Base-by-base conservation (phyloP, 2,113 vertebrate genomes). In the Saiga tatarica region DNA sequence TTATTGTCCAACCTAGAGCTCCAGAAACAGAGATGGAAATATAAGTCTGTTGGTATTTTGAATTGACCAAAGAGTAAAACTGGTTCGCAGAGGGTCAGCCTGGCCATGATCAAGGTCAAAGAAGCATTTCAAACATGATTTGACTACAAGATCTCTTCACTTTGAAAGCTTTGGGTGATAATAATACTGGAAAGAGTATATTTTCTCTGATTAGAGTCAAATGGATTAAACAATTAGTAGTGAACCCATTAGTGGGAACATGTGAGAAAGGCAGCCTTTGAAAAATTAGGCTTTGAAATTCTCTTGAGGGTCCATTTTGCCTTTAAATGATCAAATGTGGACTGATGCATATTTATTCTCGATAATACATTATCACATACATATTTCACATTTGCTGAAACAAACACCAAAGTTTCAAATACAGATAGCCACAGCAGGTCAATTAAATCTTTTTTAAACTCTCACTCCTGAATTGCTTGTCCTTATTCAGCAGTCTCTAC, bases 251-350 rank as follows among this genome's bases (percentile, higher is more conserved):
- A 89, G 50, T 53, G 21, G 25, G 33, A 93, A 82, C n/a, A 52
- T 71, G 14, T 87, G 21, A 96, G 88, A 96, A 94, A 97, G 62
- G 7, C 3, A 89, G 79, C 13, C 26, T 96, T 98, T 89, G 28
- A 83, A 93, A 96, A 82, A 39, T 79, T 86, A 30, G 21, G 25
- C 55, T 91, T 88, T 92, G 42, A 94, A 74, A 87, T 84, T 59
- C 33, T 42, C 25, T 42, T 90, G 25, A 86, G 39, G 78, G 74
- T 8, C 17, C 19, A 21, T 93, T 96, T 95, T 96, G 17, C 79
- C 3, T 39, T 90, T 83, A 95, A 26, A 53, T 79, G 52, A 6
- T 55, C 21, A 76, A 8, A 45, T 87, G 53, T 39, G 15, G 25
- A 25, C 36, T 57, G 91, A 36, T 87, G 36, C 60, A 7, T 62